These are phyloP conservation scores for Empis livida DNA, from an alignment of 2,888 invertebrate genomes.

Conservation along the genomic window DNA sequence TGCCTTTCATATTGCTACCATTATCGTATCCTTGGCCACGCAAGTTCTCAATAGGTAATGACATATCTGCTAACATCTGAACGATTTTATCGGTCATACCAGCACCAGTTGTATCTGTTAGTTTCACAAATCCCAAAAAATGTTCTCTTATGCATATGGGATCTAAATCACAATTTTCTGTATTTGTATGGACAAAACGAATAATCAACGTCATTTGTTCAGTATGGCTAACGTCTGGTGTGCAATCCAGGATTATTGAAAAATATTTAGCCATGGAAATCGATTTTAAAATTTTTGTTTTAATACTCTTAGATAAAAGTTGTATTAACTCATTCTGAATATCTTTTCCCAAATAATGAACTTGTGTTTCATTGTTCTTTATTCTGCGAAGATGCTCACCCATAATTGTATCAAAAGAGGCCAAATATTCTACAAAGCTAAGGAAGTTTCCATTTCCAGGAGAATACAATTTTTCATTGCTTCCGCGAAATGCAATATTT, in stretches of 20 bases:
- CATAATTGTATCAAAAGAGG: slow-evolving; percentile 5
- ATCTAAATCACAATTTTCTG: background rate
- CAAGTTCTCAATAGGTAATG: background rate
- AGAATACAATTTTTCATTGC: slow-evolving; percentile 1
- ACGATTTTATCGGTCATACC: slow-evolving; percentile 6
- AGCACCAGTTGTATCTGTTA: slow-evolving; percentile 1
- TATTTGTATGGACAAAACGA: background rate
- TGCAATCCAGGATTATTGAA: slow-evolving; percentile 2
- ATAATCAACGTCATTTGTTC: slow-evolving; percentile 3
- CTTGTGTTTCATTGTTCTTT: background rate
- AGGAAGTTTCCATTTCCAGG: slow-evolving; percentile 8
- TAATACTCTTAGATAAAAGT: background rate
- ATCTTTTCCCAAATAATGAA: background rate
- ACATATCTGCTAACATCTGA: slow-evolving; percentile 1
- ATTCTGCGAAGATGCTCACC: background rate
- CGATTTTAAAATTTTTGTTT: background rate
- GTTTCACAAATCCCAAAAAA: background rate
- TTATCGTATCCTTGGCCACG: slow-evolving; percentile 19
- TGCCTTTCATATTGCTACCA: slow-evolving; percentile 20
- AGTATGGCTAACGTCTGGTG: background rate
- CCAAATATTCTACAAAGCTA: slow-evolving; percentile 6
- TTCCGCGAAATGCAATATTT: slow-evolving; percentile 6
- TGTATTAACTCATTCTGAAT: background rate
- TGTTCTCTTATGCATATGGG: background rate
- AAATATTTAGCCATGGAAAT: background rate